These are phyloP conservation scores for Peucedramus taeniatus DNA, from an alignment of 2,113 vertebrate genomes.

Conservation along the genomic window DNA sequence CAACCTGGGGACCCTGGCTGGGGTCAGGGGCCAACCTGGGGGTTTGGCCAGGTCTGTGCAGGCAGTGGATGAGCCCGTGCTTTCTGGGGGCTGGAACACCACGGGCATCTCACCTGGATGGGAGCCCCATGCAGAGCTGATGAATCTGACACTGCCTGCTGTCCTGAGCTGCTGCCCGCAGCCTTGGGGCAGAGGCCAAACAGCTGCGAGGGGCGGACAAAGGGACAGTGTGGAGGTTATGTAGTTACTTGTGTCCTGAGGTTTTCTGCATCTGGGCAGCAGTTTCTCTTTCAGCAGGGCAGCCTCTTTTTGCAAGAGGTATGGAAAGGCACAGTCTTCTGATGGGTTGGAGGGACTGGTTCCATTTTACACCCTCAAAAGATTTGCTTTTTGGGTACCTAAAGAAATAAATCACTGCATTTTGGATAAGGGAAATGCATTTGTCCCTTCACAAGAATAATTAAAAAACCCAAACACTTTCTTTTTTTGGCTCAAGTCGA, in stretches of 20 bases:
- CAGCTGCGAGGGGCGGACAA: not conserved
- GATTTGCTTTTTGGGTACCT: not conserved
- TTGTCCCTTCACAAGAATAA: not conserved
- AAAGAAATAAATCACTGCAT: not conserved
- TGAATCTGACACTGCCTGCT: not conserved
- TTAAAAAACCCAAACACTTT: not conserved
- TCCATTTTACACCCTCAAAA: not conserved
- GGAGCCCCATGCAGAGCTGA: not conserved
- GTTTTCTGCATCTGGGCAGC: not conserved
- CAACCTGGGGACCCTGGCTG: not conserved
- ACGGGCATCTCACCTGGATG: rapidly evolving
- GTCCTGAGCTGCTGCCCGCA: rapidly evolving
- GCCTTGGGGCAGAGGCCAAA: not conserved
- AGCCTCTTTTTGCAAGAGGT: not conserved
- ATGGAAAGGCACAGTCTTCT: not conserved
- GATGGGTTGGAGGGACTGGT: not conserved
- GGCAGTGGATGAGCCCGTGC: not conserved
- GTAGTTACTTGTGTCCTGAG: not conserved
- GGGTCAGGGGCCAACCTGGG: too few species aligned
- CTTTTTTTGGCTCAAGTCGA: not conserved
- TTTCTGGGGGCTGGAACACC: not conserved
- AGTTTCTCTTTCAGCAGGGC: not conserved
- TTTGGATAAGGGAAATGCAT: not conserved
- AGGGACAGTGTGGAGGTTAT: not conserved
- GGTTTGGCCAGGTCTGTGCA: rapidly evolving